Evolutionary conservation across 1,140 invertebrate species (phyloP).

Genomic region (Notospermus geniculatus): DNA sequence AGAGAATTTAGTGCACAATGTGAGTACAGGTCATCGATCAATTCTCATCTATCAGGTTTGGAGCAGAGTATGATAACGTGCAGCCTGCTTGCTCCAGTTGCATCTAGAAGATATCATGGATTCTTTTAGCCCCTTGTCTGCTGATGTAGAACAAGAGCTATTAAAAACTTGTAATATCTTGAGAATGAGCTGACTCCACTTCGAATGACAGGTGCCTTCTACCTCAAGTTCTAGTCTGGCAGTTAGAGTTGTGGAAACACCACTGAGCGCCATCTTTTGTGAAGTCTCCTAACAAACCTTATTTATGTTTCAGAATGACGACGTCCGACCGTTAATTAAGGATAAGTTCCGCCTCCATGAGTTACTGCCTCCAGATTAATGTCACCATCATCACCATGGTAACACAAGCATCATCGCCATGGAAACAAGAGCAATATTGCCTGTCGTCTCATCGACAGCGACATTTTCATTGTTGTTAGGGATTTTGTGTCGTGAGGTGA

Average conservation of each 20-base stretch:
- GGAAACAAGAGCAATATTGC: not conserved
- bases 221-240: no score
- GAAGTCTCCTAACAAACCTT: no score
- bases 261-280: no score
- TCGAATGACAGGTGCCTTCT: no score
- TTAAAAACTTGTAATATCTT: not conserved
- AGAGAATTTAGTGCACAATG: constrained; percentile 70
- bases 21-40: constrained; percentile 32
- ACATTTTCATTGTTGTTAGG: no score
- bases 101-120: not conserved
- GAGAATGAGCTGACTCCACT: no score
- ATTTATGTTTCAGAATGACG: constrained; percentile 75
- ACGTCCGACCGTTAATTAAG: constrained; percentile 85
- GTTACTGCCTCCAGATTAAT: constrained; percentile 69
- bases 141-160: not conserved
- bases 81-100: not conserved
- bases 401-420: not conserved
- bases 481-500: no score
- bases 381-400: not conserved
- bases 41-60: no score
- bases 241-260: no score
- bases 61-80: not conserved
- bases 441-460: no score
- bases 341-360: constrained; percentile 86
- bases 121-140: not conserved